Evolutionary conservation across 2,113 vertebrate genomes (phyloP).

Genomic region (Aphyosemion australe): DNA sequence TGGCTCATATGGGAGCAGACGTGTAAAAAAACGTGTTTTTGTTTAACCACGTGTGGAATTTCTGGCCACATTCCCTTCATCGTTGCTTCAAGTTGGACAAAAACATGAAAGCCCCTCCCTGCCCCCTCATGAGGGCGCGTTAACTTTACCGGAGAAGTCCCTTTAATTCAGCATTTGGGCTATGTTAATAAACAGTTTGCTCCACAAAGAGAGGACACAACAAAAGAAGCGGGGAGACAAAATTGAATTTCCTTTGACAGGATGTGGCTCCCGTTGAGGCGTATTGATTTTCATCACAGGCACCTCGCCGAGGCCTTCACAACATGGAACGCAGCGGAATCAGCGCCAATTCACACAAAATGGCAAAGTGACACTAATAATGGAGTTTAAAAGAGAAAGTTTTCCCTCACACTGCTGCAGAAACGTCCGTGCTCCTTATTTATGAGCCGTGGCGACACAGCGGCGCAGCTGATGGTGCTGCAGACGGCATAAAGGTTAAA

Average conservation of each 20-base stretch:
- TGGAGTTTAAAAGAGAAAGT: constrained; percentile 64
- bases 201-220: constrained; percentile 77
- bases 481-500: background rate
- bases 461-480: background rate
- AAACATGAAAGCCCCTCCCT: too few relatives aligned
- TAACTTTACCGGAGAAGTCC: constrained; percentile 43
- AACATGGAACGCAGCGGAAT: constrained; percentile 75
- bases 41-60: constrained; percentile 12
- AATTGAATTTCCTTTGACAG: constrained; percentile 83
- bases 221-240: constrained; percentile 76
- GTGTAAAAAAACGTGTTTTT: background rate
- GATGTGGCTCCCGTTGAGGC: constrained; percentile 78
- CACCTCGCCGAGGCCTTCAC: constrained; percentile 79
- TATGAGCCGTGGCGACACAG: constrained; percentile 36
- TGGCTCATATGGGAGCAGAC: too few relatives aligned
- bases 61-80: background rate
- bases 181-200: constrained; percentile 80
- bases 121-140: constrained; percentile 6
- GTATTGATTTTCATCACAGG: constrained; percentile 81
- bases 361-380: constrained; percentile 72
- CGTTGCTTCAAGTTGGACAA: too few relatives aligned
- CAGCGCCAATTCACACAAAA: constrained; percentile 74
- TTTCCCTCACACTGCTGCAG: constrained; percentile 56
- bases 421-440: constrained; percentile 68
- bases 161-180: constrained; percentile 70